Conservation (phyloP, 2,888 invertebrate species). For the Macrosoma leucophasiata region DNA sequence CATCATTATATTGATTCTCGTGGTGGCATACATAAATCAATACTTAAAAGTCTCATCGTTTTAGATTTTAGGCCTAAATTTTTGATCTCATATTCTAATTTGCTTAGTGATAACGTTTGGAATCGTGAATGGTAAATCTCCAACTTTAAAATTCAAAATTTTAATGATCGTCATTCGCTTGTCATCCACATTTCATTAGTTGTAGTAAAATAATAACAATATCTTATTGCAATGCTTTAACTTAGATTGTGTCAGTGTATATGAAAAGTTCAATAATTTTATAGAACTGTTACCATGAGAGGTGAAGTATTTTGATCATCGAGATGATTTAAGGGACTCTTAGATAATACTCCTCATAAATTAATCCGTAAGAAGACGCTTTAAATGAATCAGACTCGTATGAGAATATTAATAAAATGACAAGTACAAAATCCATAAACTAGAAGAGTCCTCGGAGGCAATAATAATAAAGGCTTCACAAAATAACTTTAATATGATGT, state of each 20-base stretch:
- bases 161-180: slow-evolving; percentile 58
- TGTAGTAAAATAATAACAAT: slow-evolving; percentile 66
- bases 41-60: slow-evolving; percentile 68
- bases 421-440: slow-evolving; percentile 60
- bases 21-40: slow-evolving; percentile 69
- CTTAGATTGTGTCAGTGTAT: slow-evolving; percentile 67
- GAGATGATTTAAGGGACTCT: slow-evolving; percentile 44
- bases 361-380: slow-evolving; percentile 52
- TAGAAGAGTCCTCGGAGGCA: slow-evolving; percentile 58
- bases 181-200: slow-evolving; percentile 60
- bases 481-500: slow-evolving; percentile 69
- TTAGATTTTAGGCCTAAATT: slow-evolving; percentile 74
- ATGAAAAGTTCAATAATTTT: slow-evolving; percentile 65
- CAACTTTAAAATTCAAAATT: slow-evolving; percentile 69
- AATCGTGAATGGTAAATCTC: slow-evolving; percentile 62
- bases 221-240: slow-evolving; percentile 76
- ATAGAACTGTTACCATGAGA: slow-evolving; percentile 56
- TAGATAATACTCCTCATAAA: slow-evolving; percentile 47
- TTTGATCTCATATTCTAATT: slow-evolving; percentile 76
- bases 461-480: slow-evolving; percentile 65
- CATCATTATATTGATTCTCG: slow-evolving; percentile 54
- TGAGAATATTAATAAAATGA: slow-evolving; percentile 45
- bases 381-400: slow-evolving; percentile 44
- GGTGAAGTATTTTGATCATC: slow-evolving; percentile 56
- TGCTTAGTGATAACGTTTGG: slow-evolving; percentile 72